phyloP scores from a whole-genome alignment of 2,113 vertebrate genomes.

The Tor tambroides region DNA sequence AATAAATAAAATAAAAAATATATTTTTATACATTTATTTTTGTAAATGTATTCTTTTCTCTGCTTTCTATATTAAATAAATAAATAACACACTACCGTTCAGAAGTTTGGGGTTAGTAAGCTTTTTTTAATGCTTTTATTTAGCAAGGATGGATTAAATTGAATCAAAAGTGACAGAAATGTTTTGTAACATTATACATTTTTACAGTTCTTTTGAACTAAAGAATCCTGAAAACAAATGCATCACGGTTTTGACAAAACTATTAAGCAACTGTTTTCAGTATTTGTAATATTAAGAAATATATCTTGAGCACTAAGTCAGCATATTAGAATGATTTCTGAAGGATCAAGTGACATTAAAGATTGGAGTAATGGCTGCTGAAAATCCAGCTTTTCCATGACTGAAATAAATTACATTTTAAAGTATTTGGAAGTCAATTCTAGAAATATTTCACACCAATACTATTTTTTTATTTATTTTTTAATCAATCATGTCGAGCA shows the following conservation, averaged over 20 bases:
- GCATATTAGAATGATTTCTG: neutral
- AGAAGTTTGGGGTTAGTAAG: no score
- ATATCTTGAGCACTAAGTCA: neutral
- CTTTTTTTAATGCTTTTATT: no score
- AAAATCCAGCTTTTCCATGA: neutral
- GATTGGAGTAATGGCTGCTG: neutral
- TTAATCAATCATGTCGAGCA: neutral
- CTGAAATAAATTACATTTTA: neutral
- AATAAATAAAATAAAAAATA: no score
- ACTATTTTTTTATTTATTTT: neutral
- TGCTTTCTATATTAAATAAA: neutral
- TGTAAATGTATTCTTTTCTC: neutral
- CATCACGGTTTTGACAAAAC: no score
- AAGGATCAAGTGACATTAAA: neutral
- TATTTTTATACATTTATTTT: no score
- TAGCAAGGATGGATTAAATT: no score
- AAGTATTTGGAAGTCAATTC: neutral
- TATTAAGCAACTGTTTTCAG: neutral
- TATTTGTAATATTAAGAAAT: neutral
- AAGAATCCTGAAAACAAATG: neutral
- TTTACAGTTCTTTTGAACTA: neutral
- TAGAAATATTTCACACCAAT: neutral
- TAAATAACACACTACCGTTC: neutral
- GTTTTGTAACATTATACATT: no score
- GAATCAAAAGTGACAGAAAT: no score